Evolutionary conservation across 2,888 invertebrate species (phyloP).

Genomic region (Capitulum mitella): DNA sequence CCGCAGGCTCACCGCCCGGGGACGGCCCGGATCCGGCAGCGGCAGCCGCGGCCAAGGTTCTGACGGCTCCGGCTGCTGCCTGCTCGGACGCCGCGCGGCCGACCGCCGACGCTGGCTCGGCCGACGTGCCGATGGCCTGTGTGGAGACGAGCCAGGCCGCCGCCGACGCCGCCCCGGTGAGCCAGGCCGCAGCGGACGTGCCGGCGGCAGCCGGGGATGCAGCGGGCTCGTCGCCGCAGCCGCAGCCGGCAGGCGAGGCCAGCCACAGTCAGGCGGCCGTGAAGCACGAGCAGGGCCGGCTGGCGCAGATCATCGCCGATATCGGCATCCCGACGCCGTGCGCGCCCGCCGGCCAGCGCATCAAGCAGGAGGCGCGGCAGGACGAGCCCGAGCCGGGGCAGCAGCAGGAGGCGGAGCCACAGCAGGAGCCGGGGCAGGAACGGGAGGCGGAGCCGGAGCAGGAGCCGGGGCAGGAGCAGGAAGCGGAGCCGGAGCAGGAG

Average conservation of each 20-base stretch:
- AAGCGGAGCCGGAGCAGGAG: background rate
- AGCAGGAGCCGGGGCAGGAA: no score
- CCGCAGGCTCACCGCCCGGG: no score
- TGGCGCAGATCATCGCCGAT: conserved; percentile 12
- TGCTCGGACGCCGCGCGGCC: background rate
- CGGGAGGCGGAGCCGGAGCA: background rate
- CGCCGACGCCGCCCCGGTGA: background rate
- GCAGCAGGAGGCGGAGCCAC: no score
- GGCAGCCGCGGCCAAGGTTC: background rate
- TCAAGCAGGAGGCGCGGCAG: background rate
- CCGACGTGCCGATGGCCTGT: background rate
- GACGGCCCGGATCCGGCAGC: no score
- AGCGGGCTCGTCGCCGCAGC: background rate
- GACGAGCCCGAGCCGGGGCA: background rate
- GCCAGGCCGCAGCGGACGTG: background rate
- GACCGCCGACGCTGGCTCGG: background rate
- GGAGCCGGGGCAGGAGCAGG: background rate
- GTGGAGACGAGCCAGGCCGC: background rate
- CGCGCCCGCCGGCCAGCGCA: background rate
- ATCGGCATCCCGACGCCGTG: background rate
- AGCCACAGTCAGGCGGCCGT: background rate
- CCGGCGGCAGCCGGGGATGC: background rate
- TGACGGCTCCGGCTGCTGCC: background rate
- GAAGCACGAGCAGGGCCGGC: background rate
- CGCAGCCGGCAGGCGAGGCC: background rate